Percentiles rank a stretch among this genome's conserved stretches.
phyloP scores from a whole-genome alignment of 1,140 invertebrate species.

The Arion vulgaris region DNA sequence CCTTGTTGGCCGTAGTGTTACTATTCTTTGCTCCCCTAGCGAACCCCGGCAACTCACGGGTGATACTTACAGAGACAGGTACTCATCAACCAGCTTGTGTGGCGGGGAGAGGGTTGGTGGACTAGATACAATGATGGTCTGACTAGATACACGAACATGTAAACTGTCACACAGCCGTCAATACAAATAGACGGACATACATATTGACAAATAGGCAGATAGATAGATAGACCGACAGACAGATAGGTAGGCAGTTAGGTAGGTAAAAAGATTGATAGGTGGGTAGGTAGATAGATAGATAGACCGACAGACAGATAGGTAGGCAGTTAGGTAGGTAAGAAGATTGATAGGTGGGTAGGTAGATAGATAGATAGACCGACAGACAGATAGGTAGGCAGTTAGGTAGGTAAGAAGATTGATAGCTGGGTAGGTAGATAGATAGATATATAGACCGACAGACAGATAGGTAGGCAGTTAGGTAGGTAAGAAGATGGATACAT shows the following conservation, averaged over 20 bases:
- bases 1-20: too few species aligned
- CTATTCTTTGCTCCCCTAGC: too few species aligned
- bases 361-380: neutral
- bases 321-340: neutral
- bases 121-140: neutral
- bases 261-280: too few species aligned
- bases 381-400: neutral
- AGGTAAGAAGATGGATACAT: neutral
- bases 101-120: too few species aligned
- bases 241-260: neutral
- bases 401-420: neutral
- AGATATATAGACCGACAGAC: neutral
- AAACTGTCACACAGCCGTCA: neutral
- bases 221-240: neutral
- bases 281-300: too few species aligned
- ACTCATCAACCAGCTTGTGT: too few species aligned
- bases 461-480: neutral
- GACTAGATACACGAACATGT: neutral
- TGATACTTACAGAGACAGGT: too few species aligned
- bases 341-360: neutral
- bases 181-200: neutral
- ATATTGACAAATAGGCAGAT: neutral
- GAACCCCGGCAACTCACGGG: too few species aligned
- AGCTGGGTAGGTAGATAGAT: neutral
- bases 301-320: too few species aligned